Evolutionary conservation across 2,888 invertebrate species (phyloP).

Genomic region (Platerodrilus igneus): DNA sequence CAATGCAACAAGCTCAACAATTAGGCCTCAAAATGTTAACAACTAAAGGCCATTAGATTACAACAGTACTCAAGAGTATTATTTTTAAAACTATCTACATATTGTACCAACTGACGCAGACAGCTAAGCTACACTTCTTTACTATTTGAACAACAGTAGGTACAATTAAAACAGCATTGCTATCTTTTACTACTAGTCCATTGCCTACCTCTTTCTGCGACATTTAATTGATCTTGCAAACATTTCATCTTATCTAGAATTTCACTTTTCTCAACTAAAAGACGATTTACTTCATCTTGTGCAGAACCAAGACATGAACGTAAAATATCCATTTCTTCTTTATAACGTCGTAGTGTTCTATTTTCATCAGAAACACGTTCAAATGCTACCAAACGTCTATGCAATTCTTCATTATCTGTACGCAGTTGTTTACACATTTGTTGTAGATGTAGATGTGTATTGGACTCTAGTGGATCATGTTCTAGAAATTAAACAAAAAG

Average conservation of each 20-base stretch:
- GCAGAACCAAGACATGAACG: conserved; percentile 60
- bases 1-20: too few relatives aligned
- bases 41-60: too few relatives aligned
- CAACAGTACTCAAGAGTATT: too few relatives aligned
- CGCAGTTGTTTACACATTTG: conserved; percentile 53
- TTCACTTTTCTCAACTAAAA: conserved; percentile 70
- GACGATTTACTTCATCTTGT: conserved; percentile 67
- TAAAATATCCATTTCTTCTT: conserved; percentile 59
- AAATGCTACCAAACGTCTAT: conserved; percentile 56
- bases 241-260: conserved; percentile 65
- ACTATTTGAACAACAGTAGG: conserved; percentile 55
- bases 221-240: conserved; percentile 55
- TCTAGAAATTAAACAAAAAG: too few relatives aligned
- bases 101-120: too few relatives aligned
- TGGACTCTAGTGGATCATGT: too few relatives aligned
- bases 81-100: conserved; percentile 12
- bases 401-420: conserved; percentile 61
- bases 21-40: too few relatives aligned
- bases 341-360: conserved; percentile 47
- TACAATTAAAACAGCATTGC: conserved; percentile 67
- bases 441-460: too few relatives aligned
- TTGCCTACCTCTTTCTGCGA: conserved; percentile 38
- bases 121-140: conserved; percentile 35
- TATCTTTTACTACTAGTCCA: conserved; percentile 61
- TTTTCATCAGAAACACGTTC: conserved; percentile 59